Evolutionary conservation across 2,113 vertebrate genomes (phyloP), one percentile per base, ranked within the genome.

Genomic region (Chaetops frenatus): DNA sequence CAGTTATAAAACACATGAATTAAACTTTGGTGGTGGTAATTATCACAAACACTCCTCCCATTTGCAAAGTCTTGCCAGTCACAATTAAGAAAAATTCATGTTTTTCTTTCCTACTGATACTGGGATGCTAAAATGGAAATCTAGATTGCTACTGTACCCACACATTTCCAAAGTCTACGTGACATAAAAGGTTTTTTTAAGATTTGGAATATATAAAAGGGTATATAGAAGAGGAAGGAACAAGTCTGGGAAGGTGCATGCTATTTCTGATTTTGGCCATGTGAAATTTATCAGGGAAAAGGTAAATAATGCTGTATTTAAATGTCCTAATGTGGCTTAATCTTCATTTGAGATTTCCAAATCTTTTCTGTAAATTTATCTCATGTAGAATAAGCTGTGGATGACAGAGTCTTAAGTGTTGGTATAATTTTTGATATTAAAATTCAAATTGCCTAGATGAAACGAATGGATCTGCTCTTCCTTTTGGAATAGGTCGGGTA

Each of bases 121-220:
- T 48, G 33, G 11, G 6, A 29, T 61, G n/a, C 35, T 60, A 28
- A 69, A 77, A 80, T 42, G 13, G 53, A 58, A 18, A 67, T n/a
- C 27, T 64, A 35, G 40, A 33, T 64, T 92, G 35, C 25, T 38
- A 38, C 40, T 88, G 21, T 77, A 80, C 20, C 15, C 25, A 40
- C 17, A 21, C 28, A 10, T 95, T 79, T 86, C 42, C 15, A 5
- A 81, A 87, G 38, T 51, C 31, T 66, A 6, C 2, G 0, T 82
- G 53, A 38, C 23, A 17, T 53, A n/a, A 28, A 54, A 54, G 9
- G 2, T 0, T 1, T 35, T 72, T 64, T 57, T 48, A n/a, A 10
- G 23, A n/a, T 31, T 42, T 82, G 12, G 5, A 8, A 19, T 67
- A 12, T 15, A 16, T 48, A 9, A 51, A 71, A 40, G 38, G 6